Evolutionary conservation across 2,797 vertebrate genomes (phyloP), one percentile per base, ranked within the genome.

Genomic region (Aulostomus chinensis): DNA sequence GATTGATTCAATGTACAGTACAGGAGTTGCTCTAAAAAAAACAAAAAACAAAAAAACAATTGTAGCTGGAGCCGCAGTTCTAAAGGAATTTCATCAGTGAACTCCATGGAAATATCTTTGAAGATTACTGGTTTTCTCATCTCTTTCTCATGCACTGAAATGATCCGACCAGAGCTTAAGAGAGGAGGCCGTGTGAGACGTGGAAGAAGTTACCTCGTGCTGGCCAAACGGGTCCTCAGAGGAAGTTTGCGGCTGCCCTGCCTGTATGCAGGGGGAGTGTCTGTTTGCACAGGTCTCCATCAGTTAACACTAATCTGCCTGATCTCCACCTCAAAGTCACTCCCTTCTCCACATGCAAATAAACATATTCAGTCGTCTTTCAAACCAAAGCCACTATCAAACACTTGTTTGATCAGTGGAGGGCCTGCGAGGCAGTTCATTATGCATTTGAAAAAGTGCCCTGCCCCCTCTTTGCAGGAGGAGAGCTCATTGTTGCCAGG

Each of bases 241-340:
- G 71, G 80, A 86, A 87, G 80, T 71, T 64, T 7, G 36, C 34
- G 9, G 22, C 57, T 59, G 56, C 49, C 53, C 58, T 15, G 57
- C 61, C 65, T 78, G 62, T 57, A 71, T 70, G 66, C 29, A 55
- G 68, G 79, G 78, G 84, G 83, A 65, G 78, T 80, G 80, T 77
- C 80, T 82, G 76, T 85, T 87, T 86, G 84, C 84, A 78, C 81
- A 83, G 80, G 78, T 81, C 74, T 78, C 46, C 76, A 74, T 83
- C 78, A 82, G 79, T 86, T 86, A 80, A 77, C 78, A 68, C 75
- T 88, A 88, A 86, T 87, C 86, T 84, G 80, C 79, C 84, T 85
- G 81, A 86, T 86, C 86, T 87, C 76, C 74, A 81, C 77, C 81
- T 85, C 84, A 86, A 84, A 90, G 85, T 88, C 79, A 60, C 68